Base-by-base conservation (phyloP, 1,140 invertebrate genomes). In the Drosophila guanche region DNA sequence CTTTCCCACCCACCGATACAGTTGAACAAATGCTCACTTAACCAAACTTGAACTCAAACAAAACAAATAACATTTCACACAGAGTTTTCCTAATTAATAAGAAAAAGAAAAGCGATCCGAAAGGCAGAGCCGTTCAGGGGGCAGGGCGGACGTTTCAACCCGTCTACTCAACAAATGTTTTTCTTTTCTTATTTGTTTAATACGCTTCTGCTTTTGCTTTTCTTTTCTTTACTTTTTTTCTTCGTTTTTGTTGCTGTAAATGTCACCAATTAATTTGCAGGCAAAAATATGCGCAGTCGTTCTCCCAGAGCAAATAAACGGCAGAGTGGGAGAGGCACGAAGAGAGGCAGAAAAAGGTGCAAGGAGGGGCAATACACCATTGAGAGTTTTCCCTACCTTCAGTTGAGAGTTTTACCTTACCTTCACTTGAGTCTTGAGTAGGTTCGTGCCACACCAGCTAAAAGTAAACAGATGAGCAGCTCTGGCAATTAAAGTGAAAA, bases 251-350 rank as follows among this genome's bases (percentile, higher is more conserved):
- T 63, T 55, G 37, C 65, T 73, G 69, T 69, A 74, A 74, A 74
- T 74, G 59, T 74, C 70, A 74, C 73, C 70, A 74, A 74, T 74
- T 73, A 74, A 74, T 74, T 74, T 74, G 46, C 41, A 74, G 70
- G 59, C 59, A 29, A 65, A 55, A 74, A 74, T 74, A 74, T 74
- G 70, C 70, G 70, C 58, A 73, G 69, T 73, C 33, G 4, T 37
- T 37, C 70, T 73, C 47, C 46, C 52, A 72, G 47, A 56, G 65
- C 61, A 73, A 73, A 73, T 73, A 73, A 73, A 73, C 47, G 25
- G 54, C 16, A 12, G 29, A 14, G 43, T 4, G 37, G 37, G 22
- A 23, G 16, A 20, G 40, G 27, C 16, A 14, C 43, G 14, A 45
- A 51, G 40, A 72, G 33, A n/a, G 2, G 12, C 14, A 47, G 22